Percentiles rank a stretch among this genome's conserved stretches.
These are phyloP conservation scores for Bradypodion pumilum DNA, from an alignment of 2,797 vertebrate species.

Conservation along the genomic window DNA sequence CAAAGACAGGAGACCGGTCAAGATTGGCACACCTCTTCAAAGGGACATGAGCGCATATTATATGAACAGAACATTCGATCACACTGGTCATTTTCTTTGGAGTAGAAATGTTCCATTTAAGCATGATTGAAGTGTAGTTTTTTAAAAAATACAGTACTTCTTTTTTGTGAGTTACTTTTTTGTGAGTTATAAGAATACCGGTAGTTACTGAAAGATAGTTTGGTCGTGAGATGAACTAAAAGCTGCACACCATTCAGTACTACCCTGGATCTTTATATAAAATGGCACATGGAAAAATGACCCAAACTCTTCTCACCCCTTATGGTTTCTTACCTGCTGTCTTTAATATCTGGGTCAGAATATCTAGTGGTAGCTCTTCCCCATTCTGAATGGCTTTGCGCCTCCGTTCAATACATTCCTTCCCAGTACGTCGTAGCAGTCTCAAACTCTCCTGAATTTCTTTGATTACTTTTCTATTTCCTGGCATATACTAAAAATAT, in stretches of 20 bases:
- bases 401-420: conserved; percentile 81
- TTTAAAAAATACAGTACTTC: too few species aligned
- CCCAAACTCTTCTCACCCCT: too few species aligned
- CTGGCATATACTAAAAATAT: conserved; percentile 78
- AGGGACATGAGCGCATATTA: not conserved
- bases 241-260: not conserved
- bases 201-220: not conserved
- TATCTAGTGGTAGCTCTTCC: conserved; percentile 82
- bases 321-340: conserved; percentile 55
- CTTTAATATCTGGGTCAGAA: conserved; percentile 90
- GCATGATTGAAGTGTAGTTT: too few species aligned
- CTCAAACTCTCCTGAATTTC: conserved; percentile 77
- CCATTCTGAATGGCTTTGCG: conserved; percentile 78
- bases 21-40: not conserved
- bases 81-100: too few species aligned
- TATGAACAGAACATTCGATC: too few species aligned
- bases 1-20: conserved; percentile 1
- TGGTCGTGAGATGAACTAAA: not conserved
- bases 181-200: not conserved
- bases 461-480: conserved; percentile 76
- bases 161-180: too few species aligned
- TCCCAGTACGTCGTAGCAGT: conserved; percentile 83
- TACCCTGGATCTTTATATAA: not conserved
- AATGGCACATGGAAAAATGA: not conserved
- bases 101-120: not conserved